Evolutionary conservation across 2,888 invertebrate genomes (phyloP).

Genomic region (Apamea sordens): DNA sequence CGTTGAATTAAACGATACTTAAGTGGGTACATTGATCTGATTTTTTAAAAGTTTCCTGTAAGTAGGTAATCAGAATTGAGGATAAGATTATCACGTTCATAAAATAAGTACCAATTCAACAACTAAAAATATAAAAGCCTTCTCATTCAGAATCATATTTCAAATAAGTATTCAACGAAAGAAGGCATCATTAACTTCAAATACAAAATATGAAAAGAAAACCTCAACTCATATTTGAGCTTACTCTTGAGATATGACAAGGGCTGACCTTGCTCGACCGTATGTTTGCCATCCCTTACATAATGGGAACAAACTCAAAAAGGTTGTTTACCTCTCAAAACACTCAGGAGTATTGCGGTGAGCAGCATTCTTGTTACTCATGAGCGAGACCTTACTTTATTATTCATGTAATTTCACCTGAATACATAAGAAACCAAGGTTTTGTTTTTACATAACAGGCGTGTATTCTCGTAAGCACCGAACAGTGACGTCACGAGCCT

Average conservation of each 20-base stretch:
- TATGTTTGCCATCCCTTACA: conserved; percentile 62
- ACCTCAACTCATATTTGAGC: conserved; percentile 56
- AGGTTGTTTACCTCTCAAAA: conserved; percentile 63
- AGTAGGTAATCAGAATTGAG: not conserved
- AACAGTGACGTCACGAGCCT: conserved; percentile 15
- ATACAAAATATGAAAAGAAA: conserved; percentile 53
- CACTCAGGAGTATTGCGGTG: conserved; percentile 59
- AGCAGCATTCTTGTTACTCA: conserved; percentile 57
- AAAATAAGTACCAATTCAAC: not conserved
- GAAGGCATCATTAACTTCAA: conserved; percentile 49
- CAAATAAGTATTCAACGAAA: conserved; percentile 42
- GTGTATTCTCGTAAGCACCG: conserved; percentile 29
- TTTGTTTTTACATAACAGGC: conserved; percentile 43
- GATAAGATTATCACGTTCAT: not conserved
- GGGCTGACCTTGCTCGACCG: conserved; percentile 68
- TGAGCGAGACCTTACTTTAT: conserved; percentile 56
- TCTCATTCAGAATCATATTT: conserved; percentile 37
- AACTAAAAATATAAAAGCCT: conserved; percentile 20
- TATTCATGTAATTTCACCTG: conserved; percentile 60
- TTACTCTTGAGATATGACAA: conserved; percentile 69
- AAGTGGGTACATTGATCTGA: not conserved
- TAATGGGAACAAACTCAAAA: conserved; percentile 65
- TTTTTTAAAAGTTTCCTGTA: not conserved
- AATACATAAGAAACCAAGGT: conserved; percentile 50
- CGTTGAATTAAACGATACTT: too few species aligned